Base-by-base conservation (phyloP, 1,140 invertebrate genomes). In the Drosophila saltans region DNA sequence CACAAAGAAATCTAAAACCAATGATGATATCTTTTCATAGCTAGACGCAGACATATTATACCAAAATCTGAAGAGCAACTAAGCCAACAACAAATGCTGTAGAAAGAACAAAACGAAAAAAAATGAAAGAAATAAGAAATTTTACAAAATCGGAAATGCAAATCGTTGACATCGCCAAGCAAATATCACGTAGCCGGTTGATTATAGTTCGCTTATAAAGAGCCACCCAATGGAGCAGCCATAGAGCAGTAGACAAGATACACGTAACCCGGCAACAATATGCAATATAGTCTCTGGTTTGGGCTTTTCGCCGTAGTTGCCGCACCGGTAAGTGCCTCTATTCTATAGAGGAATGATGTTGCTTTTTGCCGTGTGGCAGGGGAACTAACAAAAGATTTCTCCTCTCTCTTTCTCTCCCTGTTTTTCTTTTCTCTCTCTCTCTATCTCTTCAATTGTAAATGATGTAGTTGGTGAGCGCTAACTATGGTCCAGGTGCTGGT, bases 271-370 rank as follows among this genome's bases (percentile, higher is more conserved):
- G 69, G 45, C 78, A 85, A 90, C 83, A 81, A 76, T 24, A 90
- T 90, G 85, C 76, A 90, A 77, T 69, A 90, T 74, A 73, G 80
- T 82, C 84, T 90, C 55, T 84, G 90, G 76, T 89, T 91, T 79
- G 78, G 80, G 81, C 74, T 91, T 59, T 82, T 91, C 55, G 86
- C 86, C 75, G 80, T 90, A 74, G 84, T 81, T 65, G 90, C 85
- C 63, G 77, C 84, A 84, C 86, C 90, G 90, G 90, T 91, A 90
- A 59, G 90, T 91, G 69, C 33, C 24, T 28, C n/a, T 26, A 26
- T 9, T 8, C 26, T 45, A 36, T 36, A 36, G 33, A 36, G 33
- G 33, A 36, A 36, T 36, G 33, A 36, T 36, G 33, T 36, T 3
- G 6, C 33, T 7, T 36, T 36, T 36, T 36, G 3, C 4, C 33